Conservation (phyloP, 1,140 invertebrate genomes). For the Drosophila jambulina region DNA sequence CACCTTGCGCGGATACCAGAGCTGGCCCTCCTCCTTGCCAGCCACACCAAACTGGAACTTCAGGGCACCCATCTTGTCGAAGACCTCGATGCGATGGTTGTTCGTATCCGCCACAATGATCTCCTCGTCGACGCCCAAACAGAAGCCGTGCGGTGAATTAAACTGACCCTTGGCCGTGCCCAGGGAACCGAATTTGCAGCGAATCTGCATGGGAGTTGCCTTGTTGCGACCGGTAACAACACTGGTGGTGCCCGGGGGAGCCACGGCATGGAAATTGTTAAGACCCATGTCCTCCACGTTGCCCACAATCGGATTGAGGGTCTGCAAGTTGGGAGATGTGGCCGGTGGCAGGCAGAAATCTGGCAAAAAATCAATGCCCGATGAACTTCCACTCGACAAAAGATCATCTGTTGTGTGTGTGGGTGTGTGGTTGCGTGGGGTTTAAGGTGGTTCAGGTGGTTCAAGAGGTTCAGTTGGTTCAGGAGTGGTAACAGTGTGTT, state of each 20-base stretch:
- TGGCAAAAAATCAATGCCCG: slow-evolving; percentile 86
- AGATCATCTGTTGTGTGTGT: slow-evolving; percentile 70
- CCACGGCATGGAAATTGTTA: slow-evolving; percentile 79
- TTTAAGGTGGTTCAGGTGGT: slow-evolving; percentile 26
- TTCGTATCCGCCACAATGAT: slow-evolving; percentile 98
- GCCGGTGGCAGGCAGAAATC: slow-evolving; percentile 87
- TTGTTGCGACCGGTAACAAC: slow-evolving; percentile 88
- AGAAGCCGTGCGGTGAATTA: slow-evolving; percentile 98
- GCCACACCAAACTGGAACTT: slow-evolving; percentile 96
- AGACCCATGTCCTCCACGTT: slow-evolving; percentile 74
- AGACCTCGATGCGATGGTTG: slow-evolving; percentile 97
- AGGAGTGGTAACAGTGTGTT: slow-evolving; percentile 14
- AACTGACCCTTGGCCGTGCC: slow-evolving; percentile 96
- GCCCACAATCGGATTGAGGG: slow-evolving; percentile 75
- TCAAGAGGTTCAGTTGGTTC: slow-evolving; percentile 3
- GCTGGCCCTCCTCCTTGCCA: slow-evolving; percentile 97
- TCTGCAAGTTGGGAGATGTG: slow-evolving; percentile 88
- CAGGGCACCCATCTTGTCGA: slow-evolving; percentile 94
- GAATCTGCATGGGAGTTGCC: slow-evolving; percentile 93
- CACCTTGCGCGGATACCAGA: slow-evolving; percentile 98
- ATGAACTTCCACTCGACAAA: slow-evolving; percentile 86
- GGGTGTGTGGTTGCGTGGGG: slow-evolving; percentile 16
- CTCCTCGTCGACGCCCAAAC: slow-evolving; percentile 96
- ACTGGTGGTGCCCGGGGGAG: slow-evolving; percentile 67
- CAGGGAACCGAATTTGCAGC: slow-evolving; percentile 97